Conservation (phyloP, 2,888 invertebrate genomes). For the Sinotaia quadrata region DNA sequence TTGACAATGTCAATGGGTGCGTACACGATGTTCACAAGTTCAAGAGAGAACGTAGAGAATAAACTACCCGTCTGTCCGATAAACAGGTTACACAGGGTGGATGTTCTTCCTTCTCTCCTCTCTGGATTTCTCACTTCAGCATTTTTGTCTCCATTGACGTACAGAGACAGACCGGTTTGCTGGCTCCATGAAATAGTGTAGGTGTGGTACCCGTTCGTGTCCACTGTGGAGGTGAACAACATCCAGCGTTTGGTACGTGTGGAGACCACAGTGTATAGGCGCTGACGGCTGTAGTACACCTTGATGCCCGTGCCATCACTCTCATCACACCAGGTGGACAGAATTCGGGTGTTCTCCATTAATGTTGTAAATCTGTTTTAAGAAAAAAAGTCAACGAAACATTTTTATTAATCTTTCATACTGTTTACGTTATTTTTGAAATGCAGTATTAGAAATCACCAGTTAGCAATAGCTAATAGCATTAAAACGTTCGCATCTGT, state of each 20-base stretch:
- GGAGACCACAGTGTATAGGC: slow-evolving; percentile 41
- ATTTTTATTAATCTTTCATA: too few relatives aligned
- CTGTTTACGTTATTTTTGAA: too few relatives aligned
- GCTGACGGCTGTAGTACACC: slow-evolving; percentile 39
- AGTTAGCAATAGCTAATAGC: too few relatives aligned
- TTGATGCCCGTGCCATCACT: slow-evolving; percentile 38
- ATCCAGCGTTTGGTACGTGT: slow-evolving; percentile 41
- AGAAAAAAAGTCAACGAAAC: not conserved
- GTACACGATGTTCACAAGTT: slow-evolving; percentile 34
- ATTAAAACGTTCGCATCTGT: too few relatives aligned
- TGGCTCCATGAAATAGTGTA: slow-evolving; percentile 39
- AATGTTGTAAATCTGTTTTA: slow-evolving; percentile 37
- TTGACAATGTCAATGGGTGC: slow-evolving; percentile 32
- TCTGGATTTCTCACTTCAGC: slow-evolving; percentile 11
- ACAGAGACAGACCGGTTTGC: slow-evolving; percentile 36
- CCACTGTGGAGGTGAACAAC: slow-evolving; percentile 29
- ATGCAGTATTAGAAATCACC: too few relatives aligned
- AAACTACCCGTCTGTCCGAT: slow-evolving; percentile 22
- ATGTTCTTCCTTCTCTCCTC: not conserved
- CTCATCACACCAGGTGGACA: slow-evolving; percentile 40
- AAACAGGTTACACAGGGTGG: slow-evolving; percentile 18
- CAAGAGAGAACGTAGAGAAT: slow-evolving; percentile 32
- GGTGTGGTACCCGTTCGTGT: slow-evolving; percentile 25
- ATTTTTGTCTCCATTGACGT: slow-evolving; percentile 16
- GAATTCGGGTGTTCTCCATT: slow-evolving; percentile 40